Evolutionary conservation across 2,888 invertebrate genomes (phyloP).

Genomic region (Trissoscelio sp.): DNA sequence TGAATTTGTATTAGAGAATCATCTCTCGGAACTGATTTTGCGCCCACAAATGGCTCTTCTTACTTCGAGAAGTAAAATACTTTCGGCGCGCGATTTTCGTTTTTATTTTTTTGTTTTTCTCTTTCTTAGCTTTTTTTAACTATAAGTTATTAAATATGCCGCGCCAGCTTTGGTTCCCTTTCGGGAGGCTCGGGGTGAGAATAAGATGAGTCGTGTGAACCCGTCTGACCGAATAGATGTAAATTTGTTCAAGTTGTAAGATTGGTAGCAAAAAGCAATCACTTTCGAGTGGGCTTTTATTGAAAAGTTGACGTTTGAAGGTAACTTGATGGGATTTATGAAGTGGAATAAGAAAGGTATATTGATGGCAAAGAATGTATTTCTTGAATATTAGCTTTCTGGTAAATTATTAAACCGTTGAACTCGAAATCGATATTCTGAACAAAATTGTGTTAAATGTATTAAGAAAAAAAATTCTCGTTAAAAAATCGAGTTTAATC

Average conservation of each 20-base stretch:
- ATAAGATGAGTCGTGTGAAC: conserved; percentile 53
- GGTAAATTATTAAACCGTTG: conserved; percentile 19
- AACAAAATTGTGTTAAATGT: background rate
- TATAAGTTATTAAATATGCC: conserved; percentile 40
- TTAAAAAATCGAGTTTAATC: background rate
- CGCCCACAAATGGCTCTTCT: conserved; percentile 35
- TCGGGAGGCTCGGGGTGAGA: conserved; percentile 18
- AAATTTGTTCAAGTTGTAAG: conserved; percentile 48
- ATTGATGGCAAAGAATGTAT: conserved; percentile 35
- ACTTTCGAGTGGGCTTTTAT: conserved; percentile 40
- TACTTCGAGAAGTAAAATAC: conserved; percentile 28
- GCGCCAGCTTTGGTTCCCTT: background rate
- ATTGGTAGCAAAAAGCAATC: conserved; percentile 59
- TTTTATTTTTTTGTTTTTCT: conserved; percentile 20
- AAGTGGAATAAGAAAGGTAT: conserved; percentile 37
- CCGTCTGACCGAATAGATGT: conserved; percentile 55
- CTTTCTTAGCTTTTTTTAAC: conserved; percentile 24
- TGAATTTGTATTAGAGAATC: conserved; percentile 82
- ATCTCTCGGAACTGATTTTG: conserved; percentile 63
- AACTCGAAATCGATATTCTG: conserved; percentile 29
- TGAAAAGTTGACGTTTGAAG: conserved; percentile 54
- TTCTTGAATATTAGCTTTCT: conserved; percentile 10
- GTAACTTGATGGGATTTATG: conserved; percentile 43
- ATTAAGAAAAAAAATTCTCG: conserved; percentile 3
- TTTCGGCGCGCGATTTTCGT: conserved; percentile 40